These are phyloP conservation scores for Sipha maydis DNA, from an alignment of 2,888 invertebrate species.

Conservation along the genomic window DNA sequence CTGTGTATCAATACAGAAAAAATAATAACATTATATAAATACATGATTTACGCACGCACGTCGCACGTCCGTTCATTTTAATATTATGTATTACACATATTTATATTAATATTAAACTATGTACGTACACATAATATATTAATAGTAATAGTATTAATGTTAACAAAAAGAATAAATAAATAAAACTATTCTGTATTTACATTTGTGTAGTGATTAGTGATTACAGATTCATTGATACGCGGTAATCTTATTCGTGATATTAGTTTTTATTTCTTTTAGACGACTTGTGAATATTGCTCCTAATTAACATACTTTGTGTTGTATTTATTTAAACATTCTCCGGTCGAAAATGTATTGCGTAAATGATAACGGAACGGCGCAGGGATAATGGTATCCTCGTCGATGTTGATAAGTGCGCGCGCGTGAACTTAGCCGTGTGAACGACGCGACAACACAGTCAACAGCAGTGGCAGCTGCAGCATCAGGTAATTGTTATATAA, in stretches of 20 bases:
- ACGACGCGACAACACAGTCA: constrained; percentile 16
- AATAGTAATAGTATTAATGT: background rate
- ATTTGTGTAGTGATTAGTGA: constrained; percentile 38
- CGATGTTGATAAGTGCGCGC: constrained; percentile 30
- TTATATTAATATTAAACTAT: background rate
- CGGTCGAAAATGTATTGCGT: background rate
- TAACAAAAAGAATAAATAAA: background rate
- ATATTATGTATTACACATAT: background rate
- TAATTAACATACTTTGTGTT: background rate
- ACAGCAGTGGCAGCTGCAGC: background rate
- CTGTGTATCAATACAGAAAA: background rate
- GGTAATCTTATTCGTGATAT: constrained; percentile 6
- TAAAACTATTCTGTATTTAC: background rate
- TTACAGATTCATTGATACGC: constrained; percentile 25
- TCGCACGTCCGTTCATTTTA: background rate
- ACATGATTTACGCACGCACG: constrained; percentile 3
- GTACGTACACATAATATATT: background rate
- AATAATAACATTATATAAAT: background rate
- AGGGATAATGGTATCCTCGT: constrained; percentile 28
- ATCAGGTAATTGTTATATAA: constrained; percentile 33
- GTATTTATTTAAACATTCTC: background rate
- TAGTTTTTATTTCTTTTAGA: background rate
- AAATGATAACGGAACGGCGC: background rate
- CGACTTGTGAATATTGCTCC: background rate
- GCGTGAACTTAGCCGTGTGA: constrained; percentile 31